These are phyloP conservation scores for Lepidonotus clava DNA, from an alignment of 2,888 invertebrate genomes.

Conservation along the genomic window DNA sequence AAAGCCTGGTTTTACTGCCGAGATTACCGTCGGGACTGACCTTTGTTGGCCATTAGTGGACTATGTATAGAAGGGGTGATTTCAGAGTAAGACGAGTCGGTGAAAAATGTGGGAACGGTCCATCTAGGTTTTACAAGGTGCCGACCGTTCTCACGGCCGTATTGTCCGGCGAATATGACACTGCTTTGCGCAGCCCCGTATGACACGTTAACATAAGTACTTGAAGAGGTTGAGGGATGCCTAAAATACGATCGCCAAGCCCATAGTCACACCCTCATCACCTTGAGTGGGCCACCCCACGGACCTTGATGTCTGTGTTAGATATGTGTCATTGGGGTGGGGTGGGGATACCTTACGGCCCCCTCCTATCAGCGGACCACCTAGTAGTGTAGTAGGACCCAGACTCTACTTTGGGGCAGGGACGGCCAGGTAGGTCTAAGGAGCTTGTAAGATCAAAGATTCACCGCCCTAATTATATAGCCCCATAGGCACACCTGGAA, in stretches of 20 bases:
- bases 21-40: no score
- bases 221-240: neutral
- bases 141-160: neutral
- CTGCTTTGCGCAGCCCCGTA: neutral
- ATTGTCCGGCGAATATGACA: constrained; percentile 1
- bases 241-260: neutral
- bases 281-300: neutral
- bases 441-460: neutral
- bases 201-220: neutral
- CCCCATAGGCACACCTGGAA: neutral
- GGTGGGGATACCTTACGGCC: neutral
- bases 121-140: neutral
- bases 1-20: no score
- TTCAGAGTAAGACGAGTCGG: neutral
- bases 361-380: neutral
- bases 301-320: constrained; percentile 15
- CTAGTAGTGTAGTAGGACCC: no score
- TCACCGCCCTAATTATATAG: neutral
- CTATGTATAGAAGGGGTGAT: constrained; percentile 16
- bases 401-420: neutral
- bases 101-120: neutral
- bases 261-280: constrained; percentile 6
- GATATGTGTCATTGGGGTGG: neutral
- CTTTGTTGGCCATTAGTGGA: constrained; percentile 1
- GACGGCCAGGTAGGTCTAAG: neutral